A percentile compares a stretch with the other conserved stretches of the same genome.
These are phyloP conservation scores for Apostichopus parvimensis DNA, from an alignment of 35 echinoderm and acorn worm genomes.

Conservation along the genomic window DNA sequence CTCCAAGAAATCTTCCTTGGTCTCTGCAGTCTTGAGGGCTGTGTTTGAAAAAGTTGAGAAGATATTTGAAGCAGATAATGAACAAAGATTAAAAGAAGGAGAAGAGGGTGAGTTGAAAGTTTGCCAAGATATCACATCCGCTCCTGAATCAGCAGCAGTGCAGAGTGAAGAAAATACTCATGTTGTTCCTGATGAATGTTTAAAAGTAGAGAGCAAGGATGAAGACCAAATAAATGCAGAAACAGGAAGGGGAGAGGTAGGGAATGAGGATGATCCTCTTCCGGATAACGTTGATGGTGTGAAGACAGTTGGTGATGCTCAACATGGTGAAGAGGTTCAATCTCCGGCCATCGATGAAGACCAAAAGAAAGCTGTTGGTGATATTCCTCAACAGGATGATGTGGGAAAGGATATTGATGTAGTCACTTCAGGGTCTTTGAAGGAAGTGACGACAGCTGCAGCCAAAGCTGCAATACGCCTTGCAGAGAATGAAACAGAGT, in stretches of 20 bases:
- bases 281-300: too few species aligned
- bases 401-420: too few species aligned
- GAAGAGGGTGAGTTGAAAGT: background rate
- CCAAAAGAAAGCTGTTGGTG: too few species aligned
- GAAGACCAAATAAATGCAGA: background rate
- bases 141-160: background rate
- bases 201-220: constrained; percentile 3
- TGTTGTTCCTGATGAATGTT: background rate
- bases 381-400: too few species aligned
- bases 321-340: too few species aligned
- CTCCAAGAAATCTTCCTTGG: background rate
- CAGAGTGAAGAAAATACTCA: too few species aligned
- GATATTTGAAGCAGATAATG: background rate
- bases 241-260: background rate
- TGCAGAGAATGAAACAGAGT: too few species aligned
- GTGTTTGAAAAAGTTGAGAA: background rate
- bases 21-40: background rate
- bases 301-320: too few species aligned
- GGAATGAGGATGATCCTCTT: background rate
- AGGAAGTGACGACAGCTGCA: too few species aligned
- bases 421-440: too few species aligned
- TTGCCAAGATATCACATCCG: background rate
- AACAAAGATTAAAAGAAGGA: background rate
- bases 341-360: too few species aligned
- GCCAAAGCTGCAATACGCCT: too few species aligned